Percentiles rank a stretch among this genome's conserved stretches.
phyloP scores from a whole-genome alignment of 2,888 invertebrate species.

The Zootermopsis nevadensis region DNA sequence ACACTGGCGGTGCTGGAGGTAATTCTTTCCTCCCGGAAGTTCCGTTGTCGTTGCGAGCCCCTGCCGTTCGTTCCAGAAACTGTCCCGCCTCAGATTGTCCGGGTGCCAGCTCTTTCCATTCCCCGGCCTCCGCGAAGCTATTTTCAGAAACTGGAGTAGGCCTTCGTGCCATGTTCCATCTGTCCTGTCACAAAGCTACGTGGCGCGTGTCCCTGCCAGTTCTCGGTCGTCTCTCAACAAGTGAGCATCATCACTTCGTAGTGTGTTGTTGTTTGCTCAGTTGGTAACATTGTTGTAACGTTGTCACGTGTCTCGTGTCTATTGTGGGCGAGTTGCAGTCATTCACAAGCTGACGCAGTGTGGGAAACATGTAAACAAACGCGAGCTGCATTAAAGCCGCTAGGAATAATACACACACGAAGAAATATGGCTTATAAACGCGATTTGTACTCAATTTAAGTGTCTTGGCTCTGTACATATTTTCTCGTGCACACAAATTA shows the following conservation, averaged over 20 bases:
- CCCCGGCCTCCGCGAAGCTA: background rate
- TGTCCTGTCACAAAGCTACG: too few species aligned
- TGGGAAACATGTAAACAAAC: too few species aligned
- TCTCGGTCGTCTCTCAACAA: background rate
- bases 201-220: background rate
- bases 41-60: too few species aligned
- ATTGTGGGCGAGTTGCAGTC: background rate
- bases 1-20: too few species aligned
- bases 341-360: too few species aligned
- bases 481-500: too few species aligned
- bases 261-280: background rate
- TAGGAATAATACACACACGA: too few species aligned
- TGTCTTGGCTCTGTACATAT: too few species aligned
- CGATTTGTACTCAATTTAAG: too few species aligned
- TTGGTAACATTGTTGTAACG: background rate
- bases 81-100: background rate
- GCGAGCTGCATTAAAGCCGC: too few species aligned
- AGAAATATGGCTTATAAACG: too few species aligned
- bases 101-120: slow-evolving; percentile 1
- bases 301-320: background rate
- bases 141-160: slow-evolving; percentile 5
- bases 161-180: background rate
- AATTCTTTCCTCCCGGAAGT: too few species aligned
- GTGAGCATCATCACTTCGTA: background rate
- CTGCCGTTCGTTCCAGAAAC: background rate